Base-by-base conservation (phyloP, 2,888 invertebrate species). In the Protonemura montana region DNA sequence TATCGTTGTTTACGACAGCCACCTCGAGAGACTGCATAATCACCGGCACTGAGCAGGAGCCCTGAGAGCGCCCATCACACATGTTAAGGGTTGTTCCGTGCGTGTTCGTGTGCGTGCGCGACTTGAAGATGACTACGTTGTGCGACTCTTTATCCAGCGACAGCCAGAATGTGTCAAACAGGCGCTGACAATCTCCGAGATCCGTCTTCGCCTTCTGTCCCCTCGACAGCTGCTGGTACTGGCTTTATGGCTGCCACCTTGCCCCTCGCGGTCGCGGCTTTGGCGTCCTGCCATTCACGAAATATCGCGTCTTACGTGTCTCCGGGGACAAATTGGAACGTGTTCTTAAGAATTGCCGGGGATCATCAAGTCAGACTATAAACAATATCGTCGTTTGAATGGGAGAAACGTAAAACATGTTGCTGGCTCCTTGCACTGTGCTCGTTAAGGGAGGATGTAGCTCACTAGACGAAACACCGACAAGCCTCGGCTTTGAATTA, bases 251-350 rank as follows among this genome's bases (percentile, higher is more conserved):
- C 82, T 35, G 35, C 3, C 35, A 35, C 35, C 35, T 35, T 35
- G 35, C 35, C 35, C 35, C 35, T 35, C 3, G n/a, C n/a, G n/a
- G n/a, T n/a, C n/a, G 30, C n/a, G n/a, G 26, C 42, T 26, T 27
- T 84, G 84, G 84, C 84, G 27, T 76, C 76, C 84, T 59, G 84
- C 84, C 84, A 84, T 30, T 1, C 42, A 26, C 30, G 35, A 26
- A 83, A 30, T 42, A 76, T 84, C 76, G 76, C 27, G 35, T 10
- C 76, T 84, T 59, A 27, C 25, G 29, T 76, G 42, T 84, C 84
- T 29, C 84, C 21, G 76, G 84, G 84, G 84, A 84, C 84, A 84
- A 84, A 84, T 84, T 84, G 84, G 84, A 76, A 84, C 84, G 84
- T 76, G 84, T 84, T 76, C 59, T 59, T 27, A n/a, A 81, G n/a